Evolutionary conservation across 2,888 invertebrate genomes (phyloP).

Genomic region (Drosophila rellima): DNA sequence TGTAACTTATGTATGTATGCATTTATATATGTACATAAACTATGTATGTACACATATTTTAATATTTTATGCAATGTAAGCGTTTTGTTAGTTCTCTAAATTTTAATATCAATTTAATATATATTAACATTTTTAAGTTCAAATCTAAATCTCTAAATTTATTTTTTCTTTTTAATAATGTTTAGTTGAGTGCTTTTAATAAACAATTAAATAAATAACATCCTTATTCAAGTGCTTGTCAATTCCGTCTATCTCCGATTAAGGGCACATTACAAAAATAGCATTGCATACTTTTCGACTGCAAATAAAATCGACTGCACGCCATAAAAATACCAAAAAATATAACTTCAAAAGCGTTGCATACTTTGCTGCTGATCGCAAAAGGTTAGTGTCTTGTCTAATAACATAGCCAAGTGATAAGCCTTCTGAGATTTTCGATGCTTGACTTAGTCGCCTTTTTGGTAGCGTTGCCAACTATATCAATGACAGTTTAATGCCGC

Average conservation of each 20-base stretch:
- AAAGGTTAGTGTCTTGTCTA: background rate
- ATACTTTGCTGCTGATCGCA: slow-evolving; percentile 18
- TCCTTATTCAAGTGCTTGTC: background rate
- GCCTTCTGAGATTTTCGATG: slow-evolving; percentile 10
- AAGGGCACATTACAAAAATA: background rate
- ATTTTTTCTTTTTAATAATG: too few species aligned
- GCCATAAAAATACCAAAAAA: background rate
- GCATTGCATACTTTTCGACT: slow-evolving; percentile 17
- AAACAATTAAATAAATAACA: too few species aligned
- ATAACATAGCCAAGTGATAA: background rate
- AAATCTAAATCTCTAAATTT: too few species aligned
- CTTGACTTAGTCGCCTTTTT: background rate
- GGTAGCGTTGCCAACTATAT: slow-evolving; percentile 1
- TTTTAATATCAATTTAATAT: too few species aligned
- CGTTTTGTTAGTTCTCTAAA: too few species aligned
- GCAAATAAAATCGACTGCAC: background rate
- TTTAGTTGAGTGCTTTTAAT: too few species aligned
- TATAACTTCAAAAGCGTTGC: accelerated
- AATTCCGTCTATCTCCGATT: background rate
- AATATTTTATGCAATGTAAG: too few species aligned
- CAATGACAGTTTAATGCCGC: background rate
- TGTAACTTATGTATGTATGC: too few species aligned
- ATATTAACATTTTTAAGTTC: too few species aligned
- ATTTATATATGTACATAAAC: too few species aligned
- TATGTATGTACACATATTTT: too few species aligned